phyloP scores from a whole-genome alignment of 2,113 vertebrate genomes.

The Collichthys lucidus region DNA sequence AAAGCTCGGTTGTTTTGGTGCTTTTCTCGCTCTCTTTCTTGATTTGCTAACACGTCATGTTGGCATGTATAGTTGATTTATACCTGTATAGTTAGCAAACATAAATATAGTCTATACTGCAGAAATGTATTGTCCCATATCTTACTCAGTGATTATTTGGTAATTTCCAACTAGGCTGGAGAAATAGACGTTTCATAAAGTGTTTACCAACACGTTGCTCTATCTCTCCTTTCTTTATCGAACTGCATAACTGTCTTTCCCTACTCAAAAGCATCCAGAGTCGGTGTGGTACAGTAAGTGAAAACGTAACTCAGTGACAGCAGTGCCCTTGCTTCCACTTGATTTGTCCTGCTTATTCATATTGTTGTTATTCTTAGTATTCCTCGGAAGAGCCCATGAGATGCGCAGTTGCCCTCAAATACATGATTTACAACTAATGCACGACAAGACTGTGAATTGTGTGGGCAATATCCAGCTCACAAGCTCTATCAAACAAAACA shows the following conservation, averaged over 20 bases:
- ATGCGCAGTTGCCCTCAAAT: background rate
- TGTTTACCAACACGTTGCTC: slow-evolving; percentile 4
- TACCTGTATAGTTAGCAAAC: background rate
- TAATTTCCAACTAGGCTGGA: slow-evolving; percentile 16
- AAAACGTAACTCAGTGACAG: background rate
- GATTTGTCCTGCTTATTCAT: background rate
- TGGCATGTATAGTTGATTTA: background rate
- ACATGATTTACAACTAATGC: background rate
- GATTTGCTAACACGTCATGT: background rate
- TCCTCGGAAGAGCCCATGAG: background rate
- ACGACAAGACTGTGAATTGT: slow-evolving; percentile 3
- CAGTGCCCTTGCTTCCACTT: background rate
- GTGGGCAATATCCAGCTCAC: background rate
- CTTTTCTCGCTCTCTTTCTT: background rate
- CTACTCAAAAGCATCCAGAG: background rate
- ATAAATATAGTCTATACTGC: background rate
- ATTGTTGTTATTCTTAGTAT: background rate
- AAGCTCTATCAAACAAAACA: background rate
- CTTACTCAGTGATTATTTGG: background rate
- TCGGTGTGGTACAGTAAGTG: background rate
- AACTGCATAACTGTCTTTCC: background rate
- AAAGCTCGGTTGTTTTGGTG: background rate
- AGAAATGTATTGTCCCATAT: slow-evolving; percentile 7
- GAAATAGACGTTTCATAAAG: background rate
- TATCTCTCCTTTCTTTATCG: background rate